Base-by-base conservation (phyloP, 2,797 vertebrate species). In the Danio albolineatus region DNA sequence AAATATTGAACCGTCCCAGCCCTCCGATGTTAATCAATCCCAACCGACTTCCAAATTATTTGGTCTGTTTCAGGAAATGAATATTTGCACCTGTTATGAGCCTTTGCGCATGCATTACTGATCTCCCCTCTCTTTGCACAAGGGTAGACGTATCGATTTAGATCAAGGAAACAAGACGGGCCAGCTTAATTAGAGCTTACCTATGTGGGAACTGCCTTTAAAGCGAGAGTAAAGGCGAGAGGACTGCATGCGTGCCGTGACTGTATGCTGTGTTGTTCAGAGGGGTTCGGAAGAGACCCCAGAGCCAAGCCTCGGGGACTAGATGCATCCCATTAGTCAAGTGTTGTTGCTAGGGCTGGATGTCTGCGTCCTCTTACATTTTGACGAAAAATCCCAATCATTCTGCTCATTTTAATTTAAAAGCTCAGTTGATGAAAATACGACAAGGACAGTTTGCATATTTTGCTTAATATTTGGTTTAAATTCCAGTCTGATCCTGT, bases 21-120 rank as follows among this genome's bases (percentile, higher is more conserved):
- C 79, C 89, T 61, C 85, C 89, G 89, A 95, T 94, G 91, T 91
- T 95, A 94, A 97, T 96, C 82, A 89, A 95, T 94, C 88, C 91
- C 90, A 82, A 89, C 90, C 87, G 90, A 92, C 94, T 93, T 94
- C 89, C 91, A 94, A 94, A 94, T 90, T 89, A 94, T 95, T 93
- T 85, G 87, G 90, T 93, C 91, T 83, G 90, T 92, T 96, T 94
- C 88, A 93, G 93, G 93, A 95, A 93, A 93, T 89, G 79, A 92
- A 93, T 93, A 92, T 94, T 92, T 94, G 89, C 87, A 72, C 77
- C 77, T 62, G 77, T 77, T 41, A 84, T 85, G 81, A 86, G 89
- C 79, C 85, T 87, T 79, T 38, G 86, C 89, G 86, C 88, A 84
- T 88, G 81, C 84, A 91, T 86, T 91, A 89, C 84, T 81, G 67